Evolutionary conservation across 2,797 vertebrate genomes (phyloP).

Genomic region (Okamejei kenojei): DNA sequence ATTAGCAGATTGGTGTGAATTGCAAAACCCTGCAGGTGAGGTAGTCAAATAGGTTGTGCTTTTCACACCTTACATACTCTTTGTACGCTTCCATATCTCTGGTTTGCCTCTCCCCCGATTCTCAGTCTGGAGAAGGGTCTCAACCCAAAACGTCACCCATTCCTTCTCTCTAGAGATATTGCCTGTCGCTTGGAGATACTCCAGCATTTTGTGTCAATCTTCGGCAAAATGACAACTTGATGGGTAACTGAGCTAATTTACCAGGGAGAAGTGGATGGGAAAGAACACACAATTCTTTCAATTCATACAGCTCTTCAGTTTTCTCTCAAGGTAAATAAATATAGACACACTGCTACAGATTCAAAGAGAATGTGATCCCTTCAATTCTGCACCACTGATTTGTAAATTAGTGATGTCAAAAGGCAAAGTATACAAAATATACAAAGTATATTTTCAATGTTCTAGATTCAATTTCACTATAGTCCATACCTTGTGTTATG

Average conservation of each 20-base stretch:
- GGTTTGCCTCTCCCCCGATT: too few relatives aligned
- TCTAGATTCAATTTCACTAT: not conserved
- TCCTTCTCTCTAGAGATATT: too few relatives aligned
- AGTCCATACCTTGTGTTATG: not conserved
- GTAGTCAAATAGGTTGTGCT: not conserved
- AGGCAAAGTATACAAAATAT: not conserved
- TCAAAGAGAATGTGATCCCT: not conserved
- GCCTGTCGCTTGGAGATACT: too few relatives aligned
- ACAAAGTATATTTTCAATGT: not conserved
- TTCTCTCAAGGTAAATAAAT: not conserved
- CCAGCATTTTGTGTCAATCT: too few relatives aligned
- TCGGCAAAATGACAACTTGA: not conserved
- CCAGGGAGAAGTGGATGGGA: too few relatives aligned
- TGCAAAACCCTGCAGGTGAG: not conserved
- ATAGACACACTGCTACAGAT: not conserved
- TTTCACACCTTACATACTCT: too few relatives aligned
- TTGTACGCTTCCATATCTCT: too few relatives aligned
- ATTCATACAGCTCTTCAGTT: not conserved
- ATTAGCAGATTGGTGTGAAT: not conserved
- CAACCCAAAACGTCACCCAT: too few relatives aligned
- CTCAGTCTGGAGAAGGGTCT: too few relatives aligned
- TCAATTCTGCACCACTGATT: not conserved
- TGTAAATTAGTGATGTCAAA: not conserved
- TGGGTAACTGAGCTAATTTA: not conserved
- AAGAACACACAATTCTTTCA: not conserved